Percentiles rank a stretch among this genome's conserved stretches.
Conservation (phyloP, 92 coral and sea anemone genomes). For the Bergia sp. region DNA sequence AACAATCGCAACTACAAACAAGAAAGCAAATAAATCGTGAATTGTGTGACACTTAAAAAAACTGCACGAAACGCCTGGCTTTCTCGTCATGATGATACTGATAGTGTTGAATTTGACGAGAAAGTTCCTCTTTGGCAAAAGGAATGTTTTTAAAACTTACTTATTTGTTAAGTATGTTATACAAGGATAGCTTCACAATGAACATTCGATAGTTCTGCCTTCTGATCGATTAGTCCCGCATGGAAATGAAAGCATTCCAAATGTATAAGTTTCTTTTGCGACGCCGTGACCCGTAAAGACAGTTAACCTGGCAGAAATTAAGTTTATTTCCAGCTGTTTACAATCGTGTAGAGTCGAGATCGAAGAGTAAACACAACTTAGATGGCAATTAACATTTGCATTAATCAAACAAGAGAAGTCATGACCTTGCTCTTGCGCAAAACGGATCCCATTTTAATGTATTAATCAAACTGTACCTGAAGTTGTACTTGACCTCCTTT, state of each 20-base stretch:
- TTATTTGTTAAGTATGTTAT: too few species aligned
- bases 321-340: not conserved
- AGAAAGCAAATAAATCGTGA: not conserved
- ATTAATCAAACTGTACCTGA: slow-evolving; percentile 15
- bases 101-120: not conserved
- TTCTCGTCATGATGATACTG: not conserved
- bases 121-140: too few species aligned
- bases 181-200: not conserved
- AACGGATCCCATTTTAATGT: not conserved
- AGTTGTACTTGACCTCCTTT: slow-evolving; percentile 20
- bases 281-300: not conserved
- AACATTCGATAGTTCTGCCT: too few species aligned
- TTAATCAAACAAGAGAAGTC: not conserved
- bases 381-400: not conserved
- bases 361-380: not conserved
- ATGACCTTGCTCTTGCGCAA: not conserved
- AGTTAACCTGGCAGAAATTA: not conserved
- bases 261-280: not conserved
- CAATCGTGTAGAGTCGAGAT: too few species aligned
- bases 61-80: not conserved
- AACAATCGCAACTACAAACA: not conserved
- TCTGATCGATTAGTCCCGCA: not conserved
- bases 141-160: too few species aligned
- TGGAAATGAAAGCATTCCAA: not conserved
- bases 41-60: too few species aligned